Base-by-base conservation (phyloP, 2,888 invertebrate species). In the Lasioglossum lativentre region DNA sequence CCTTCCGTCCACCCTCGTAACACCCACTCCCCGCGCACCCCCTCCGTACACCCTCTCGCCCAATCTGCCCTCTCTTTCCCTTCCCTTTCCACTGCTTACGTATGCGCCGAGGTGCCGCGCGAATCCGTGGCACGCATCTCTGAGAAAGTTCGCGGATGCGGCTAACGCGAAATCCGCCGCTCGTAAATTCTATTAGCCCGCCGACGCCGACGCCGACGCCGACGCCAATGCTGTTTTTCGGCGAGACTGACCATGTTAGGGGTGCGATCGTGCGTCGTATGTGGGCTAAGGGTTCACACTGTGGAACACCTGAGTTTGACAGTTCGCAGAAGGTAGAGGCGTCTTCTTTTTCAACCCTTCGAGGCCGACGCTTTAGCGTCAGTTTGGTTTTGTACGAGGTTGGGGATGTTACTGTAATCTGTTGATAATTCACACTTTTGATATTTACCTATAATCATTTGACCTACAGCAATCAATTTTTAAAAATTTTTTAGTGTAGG, bases 71-170 rank as follows among this genome's bases (percentile, higher is more conserved):
- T 23, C 74, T 77, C n/a, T 52, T 70, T 52, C 76, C 76, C 82
- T 68, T 74, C 45, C 78, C 75, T 63, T 38, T 76, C 73, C 80
- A 75, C 72, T 84, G 81, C 87, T 92, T 89, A 89, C 90, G 88
- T 89, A 89, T 88, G 88, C 88, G 80, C 52, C 82, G 90, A 83
- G 88, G 79, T 79, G 78, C 76, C 80, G 75, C 80, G 80, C 80
- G 76, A 82, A 73, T 82, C 82, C 86, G 82, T 82, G 81, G 84
- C 68, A 89, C 84, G 86, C 85, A 85, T 86, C 91, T 90, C 89
- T 73, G 89, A 90, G 90, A 90, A 90, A 90, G 89, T 90, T 90
- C 84, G 86, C 81, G 75, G 72, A 59, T 74, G 34, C 82, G 27
- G 38, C 34, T 27, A 42, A 16, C 80, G 70, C 27, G 34, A 8